A percentile compares a stretch with the other conserved stretches of the same genome.
These are phyloP conservation scores for Psittacula echo DNA, from an alignment of 2,797 vertebrate genomes.

Conservation along the genomic window DNA sequence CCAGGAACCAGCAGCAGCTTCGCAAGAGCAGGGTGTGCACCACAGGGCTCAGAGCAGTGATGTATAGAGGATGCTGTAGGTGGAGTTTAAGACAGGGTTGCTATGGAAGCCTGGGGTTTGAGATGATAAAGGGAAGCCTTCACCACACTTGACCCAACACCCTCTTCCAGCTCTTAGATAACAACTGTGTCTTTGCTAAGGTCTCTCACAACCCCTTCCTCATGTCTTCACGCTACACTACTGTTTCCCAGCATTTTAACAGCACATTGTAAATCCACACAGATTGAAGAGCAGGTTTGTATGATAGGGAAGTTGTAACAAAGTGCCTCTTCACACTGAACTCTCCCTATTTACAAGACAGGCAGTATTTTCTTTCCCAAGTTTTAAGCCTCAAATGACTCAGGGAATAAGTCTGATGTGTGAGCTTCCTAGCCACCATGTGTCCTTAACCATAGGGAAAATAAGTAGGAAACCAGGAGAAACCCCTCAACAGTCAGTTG, in stretches of 20 bases:
- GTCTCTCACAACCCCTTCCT: not conserved
- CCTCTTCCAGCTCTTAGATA: not conserved
- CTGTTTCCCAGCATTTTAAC: not conserved
- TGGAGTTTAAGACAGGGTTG: not conserved
- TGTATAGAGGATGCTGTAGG: not conserved
- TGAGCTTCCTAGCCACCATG: not conserved
- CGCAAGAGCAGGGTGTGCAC: not conserved
- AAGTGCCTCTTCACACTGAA: not conserved
- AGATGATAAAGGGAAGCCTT: not conserved
- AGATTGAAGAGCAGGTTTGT: not conserved
- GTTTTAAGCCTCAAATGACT: not conserved
- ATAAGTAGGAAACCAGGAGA: not conserved
- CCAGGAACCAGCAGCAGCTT: not conserved
- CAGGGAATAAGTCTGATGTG: not conserved
- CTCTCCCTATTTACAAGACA: not conserved
- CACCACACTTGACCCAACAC: not conserved
- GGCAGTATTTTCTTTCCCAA: not conserved
- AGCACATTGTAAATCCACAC: not conserved
- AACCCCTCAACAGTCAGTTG: not conserved
- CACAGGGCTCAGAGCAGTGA: not conserved
- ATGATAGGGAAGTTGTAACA: not conserved
- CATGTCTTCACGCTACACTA: not conserved
- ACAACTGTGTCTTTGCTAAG: not conserved
- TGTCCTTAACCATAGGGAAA: not conserved
- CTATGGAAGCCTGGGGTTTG: slow-evolving; percentile 7